Base-by-base conservation (phyloP, 1,140 invertebrate genomes). In the Trichonephila clavata region DNA sequence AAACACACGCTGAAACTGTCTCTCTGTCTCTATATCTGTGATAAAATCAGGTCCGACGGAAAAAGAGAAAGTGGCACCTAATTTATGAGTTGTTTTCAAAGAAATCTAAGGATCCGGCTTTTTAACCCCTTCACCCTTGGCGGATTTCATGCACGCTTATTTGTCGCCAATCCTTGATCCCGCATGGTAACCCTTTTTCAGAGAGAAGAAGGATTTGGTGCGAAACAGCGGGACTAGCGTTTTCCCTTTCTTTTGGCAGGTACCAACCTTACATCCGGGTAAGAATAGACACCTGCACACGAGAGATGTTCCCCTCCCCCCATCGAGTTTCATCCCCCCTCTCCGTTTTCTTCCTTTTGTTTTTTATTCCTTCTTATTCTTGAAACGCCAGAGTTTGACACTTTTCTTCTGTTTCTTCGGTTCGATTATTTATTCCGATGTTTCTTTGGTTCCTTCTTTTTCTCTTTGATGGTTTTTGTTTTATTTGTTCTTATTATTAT, bases 191-290 rank as follows among this genome's bases (percentile, higher is more conserved):
- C 90, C 90, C 77, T 86, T 24, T 84, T 71, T 68, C 59, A 86
- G 83, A 86, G 90, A 86, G 90, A 92, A 92, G 61, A 92, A 86
- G 90, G 90, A 84, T 92, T 92, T 86, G 81, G 83, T 92, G 90
- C 81, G 90, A 86, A 86, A 60, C 90, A 92, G 83, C 68, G 77
- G 89, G 89, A 91, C 89, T 84, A 92, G 86, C 90, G 50, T 84
- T 92, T 90, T 92, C 63, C 90, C 90, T 92, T 92, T 92, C 90
- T 92, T 92, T 92, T 92, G 90, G 90, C 90, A 92, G 90, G 90
- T 92, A 92, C 60, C 61, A 86, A 86, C 57, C 63, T 92, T 71
- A 92, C 90, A 92, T 92, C 90, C 90, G 90, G 90, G 90, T 92
- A 92, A 92, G 89, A 86, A 84, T 71, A 59, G 90, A 81, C 90